These are phyloP conservation scores for Micromussa lordhowensis DNA, from an alignment of 92 coral and sea anemone species.

Conservation along the genomic window DNA sequence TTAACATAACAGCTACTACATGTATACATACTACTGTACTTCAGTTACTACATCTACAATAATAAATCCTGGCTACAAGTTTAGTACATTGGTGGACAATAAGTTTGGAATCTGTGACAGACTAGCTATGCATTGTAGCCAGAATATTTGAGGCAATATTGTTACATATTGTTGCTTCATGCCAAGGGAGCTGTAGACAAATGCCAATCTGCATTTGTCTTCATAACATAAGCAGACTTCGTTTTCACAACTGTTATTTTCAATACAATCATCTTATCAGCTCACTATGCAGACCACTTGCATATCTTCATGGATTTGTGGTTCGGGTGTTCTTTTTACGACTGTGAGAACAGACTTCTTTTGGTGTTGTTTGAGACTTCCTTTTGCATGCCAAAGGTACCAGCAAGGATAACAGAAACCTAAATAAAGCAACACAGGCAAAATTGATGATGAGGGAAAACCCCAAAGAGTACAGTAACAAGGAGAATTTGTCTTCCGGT, in stretches of 20 bases:
- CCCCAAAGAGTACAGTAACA: background rate
- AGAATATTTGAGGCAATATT: background rate
- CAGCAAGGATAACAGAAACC: conserved; percentile 35
- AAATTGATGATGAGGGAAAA: background rate
- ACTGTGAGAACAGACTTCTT: background rate
- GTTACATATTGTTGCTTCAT: too few species aligned
- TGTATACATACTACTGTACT: too few species aligned
- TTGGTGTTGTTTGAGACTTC: conserved; percentile 15
- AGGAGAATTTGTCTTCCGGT: background rate
- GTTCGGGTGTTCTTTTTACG: background rate
- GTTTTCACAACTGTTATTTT: background rate
- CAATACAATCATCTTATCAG: background rate
- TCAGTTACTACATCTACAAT: too few species aligned
- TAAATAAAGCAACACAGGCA: background rate
- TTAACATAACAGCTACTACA: too few species aligned
- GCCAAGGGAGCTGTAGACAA: too few species aligned
- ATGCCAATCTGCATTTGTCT: background rate
- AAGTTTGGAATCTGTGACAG: background rate
- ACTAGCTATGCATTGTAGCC: background rate
- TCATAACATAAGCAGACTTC: background rate
- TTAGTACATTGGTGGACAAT: too few species aligned
- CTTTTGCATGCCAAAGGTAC: conserved; percentile 25
- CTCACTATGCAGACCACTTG: conserved; percentile 9
- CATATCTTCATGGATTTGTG: conserved; percentile 34
- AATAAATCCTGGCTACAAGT: too few species aligned